Evolutionary conservation across 1,140 invertebrate genomes (phyloP).

Genomic region (Lepidostoma basale): DNA sequence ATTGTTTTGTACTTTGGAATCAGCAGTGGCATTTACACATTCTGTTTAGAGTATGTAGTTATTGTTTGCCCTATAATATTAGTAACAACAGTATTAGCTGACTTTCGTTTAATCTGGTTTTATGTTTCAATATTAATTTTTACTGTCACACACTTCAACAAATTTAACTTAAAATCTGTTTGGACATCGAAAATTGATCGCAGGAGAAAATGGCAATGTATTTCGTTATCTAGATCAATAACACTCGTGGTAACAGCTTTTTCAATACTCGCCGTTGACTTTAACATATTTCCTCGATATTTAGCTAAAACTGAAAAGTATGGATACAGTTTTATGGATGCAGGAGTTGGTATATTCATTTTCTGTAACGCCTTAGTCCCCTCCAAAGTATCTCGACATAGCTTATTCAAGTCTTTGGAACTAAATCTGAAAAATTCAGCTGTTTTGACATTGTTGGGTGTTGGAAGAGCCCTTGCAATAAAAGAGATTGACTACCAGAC

Average conservation of each 20-base stretch:
- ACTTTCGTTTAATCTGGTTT: conserved; percentile 49
- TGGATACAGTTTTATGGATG: conserved; percentile 93
- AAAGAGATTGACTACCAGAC: conserved; percentile 80
- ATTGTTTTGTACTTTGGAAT: conserved; percentile 32
- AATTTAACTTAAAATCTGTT: conserved; percentile 31
- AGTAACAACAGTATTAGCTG: conserved; percentile 56
- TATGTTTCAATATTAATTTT: conserved; percentile 47
- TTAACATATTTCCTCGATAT: conserved; percentile 79
- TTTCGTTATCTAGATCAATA: conserved; percentile 72
- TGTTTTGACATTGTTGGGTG: conserved; percentile 73
- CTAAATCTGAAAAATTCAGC: conserved; percentile 49
- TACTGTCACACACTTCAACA: conserved; percentile 47
- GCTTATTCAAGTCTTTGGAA: conserved; percentile 50
- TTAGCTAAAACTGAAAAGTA: conserved; percentile 87
- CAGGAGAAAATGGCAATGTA: conserved; percentile 57
- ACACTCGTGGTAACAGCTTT: conserved; percentile 78
- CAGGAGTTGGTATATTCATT: conserved; percentile 90
- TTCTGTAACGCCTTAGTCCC: conserved; percentile 84
- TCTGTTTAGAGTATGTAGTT: conserved; percentile 58
- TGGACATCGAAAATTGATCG: conserved; percentile 47
- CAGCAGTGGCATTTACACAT: conserved; percentile 40
- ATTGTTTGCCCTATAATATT: conserved; percentile 61
- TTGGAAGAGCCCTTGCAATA: conserved; percentile 69
- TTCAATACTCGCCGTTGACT: conserved; percentile 93
- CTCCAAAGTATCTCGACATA: conserved; percentile 49